These are phyloP conservation scores for Phalacrocorax pelagicus DNA, from an alignment of 2,113 vertebrate species.

Conservation along the genomic window DNA sequence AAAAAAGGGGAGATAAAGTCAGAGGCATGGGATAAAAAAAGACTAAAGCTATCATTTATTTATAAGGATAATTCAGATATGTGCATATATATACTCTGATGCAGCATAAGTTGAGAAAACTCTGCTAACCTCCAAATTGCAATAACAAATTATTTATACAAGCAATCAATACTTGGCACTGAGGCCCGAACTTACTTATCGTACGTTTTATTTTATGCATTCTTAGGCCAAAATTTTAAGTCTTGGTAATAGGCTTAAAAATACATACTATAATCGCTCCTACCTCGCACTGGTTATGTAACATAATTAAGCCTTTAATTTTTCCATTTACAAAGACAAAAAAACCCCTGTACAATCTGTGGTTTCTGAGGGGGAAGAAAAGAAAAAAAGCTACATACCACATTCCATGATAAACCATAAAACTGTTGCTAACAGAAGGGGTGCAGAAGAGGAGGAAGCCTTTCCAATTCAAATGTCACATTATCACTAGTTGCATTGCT, in stretches of 20 bases:
- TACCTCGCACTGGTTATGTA: neutral
- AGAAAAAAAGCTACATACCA: neutral
- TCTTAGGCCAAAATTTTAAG: neutral
- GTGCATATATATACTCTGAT: neutral
- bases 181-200: neutral
- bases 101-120: neutral
- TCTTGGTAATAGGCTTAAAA: neutral
- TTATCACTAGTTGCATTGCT: neutral
- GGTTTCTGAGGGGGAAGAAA: neutral
- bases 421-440: neutral
- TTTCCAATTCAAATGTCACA: neutral
- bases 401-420: neutral
- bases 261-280: fast-evolving
- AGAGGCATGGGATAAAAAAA: neutral
- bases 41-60: neutral
- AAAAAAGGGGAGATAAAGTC: neutral
- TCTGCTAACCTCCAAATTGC: neutral
- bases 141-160: neutral
- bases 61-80: neutral
- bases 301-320: neutral
- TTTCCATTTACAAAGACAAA: neutral
- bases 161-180: neutral
- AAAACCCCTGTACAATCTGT: neutral
- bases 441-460: neutral
- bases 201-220: neutral